Conservation (phyloP, 2,797 vertebrate genomes). For the Myripristis murdjan region DNA sequence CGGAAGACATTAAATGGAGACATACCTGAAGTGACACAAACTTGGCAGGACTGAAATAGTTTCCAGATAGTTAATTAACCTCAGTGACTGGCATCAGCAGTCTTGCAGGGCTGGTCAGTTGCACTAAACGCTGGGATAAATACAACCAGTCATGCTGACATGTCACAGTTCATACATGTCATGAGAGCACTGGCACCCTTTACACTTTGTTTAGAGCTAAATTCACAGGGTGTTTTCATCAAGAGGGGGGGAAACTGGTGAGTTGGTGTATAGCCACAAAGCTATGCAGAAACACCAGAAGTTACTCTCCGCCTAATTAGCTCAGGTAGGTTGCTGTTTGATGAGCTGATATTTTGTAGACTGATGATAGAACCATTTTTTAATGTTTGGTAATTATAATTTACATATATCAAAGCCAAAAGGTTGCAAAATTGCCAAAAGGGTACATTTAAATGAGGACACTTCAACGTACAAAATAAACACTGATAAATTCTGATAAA, state of each 20-base stretch:
- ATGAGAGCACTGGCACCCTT: slow-evolving; percentile 59
- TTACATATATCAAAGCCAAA: too few species aligned
- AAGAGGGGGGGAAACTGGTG: slow-evolving; percentile 39
- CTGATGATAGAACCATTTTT: slow-evolving; percentile 22
- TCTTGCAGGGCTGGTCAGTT: slow-evolving; percentile 67
- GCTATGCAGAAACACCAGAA: slow-evolving; percentile 65
- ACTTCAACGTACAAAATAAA: too few species aligned
- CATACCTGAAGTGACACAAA: slow-evolving; percentile 87
- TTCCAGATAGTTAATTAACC: slow-evolving; percentile 87
- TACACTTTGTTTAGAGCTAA: slow-evolving; percentile 76
- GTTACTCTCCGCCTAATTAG: slow-evolving; percentile 55
- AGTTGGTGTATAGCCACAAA: slow-evolving; percentile 38
- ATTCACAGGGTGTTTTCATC: slow-evolving; percentile 73
- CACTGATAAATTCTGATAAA: too few species aligned
- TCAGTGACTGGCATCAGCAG: slow-evolving; percentile 64
- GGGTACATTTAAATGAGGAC: too few species aligned
- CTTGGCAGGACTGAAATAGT: slow-evolving; percentile 82
- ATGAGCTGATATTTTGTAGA: slow-evolving; percentile 49
- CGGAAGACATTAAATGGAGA: slow-evolving; percentile 81
- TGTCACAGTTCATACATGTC: slow-evolving; percentile 82
- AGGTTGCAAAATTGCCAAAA: too few species aligned
- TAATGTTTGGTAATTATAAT: slow-evolving; percentile 15
- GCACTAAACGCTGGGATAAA: slow-evolving; percentile 72
- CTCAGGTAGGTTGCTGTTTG: slow-evolving; percentile 43
- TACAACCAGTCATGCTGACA: slow-evolving; percentile 81